Conservation (phyloP, 2,888 invertebrate species). For the Macrophya annulata region DNA sequence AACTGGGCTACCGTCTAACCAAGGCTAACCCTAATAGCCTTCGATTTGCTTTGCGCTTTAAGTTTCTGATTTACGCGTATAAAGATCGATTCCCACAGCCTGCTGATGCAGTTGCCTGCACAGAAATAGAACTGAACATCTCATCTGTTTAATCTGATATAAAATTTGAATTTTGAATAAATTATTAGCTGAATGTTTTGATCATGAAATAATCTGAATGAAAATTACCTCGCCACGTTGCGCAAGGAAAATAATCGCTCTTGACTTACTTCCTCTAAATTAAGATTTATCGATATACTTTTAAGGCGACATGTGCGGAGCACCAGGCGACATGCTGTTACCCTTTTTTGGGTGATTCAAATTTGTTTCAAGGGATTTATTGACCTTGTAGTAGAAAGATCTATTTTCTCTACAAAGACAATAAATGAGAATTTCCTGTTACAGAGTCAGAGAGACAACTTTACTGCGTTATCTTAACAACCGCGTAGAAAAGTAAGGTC, state of each 20-base stretch:
- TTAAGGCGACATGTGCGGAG: background rate
- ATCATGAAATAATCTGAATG: background rate
- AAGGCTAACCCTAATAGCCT: conserved; percentile 54
- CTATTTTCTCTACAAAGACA: conserved; percentile 28
- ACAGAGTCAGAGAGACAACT: background rate
- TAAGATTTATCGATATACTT: conserved; percentile 6
- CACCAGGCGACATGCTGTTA: conserved; percentile 23
- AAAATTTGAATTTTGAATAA: background rate
- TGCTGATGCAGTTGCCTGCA: background rate
- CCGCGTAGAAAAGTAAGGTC: background rate
- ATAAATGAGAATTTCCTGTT: conserved; percentile 16
- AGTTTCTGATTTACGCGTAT: conserved; percentile 25
- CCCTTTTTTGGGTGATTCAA: conserved; percentile 5
- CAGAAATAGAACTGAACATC: background rate
- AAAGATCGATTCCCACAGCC: conserved; percentile 32
- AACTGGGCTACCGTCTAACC: conserved; percentile 69
- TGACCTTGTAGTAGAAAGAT: conserved; percentile 25
- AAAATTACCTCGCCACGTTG: background rate
- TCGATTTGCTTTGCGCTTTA: conserved; percentile 46
- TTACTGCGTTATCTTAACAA: conserved; percentile 3
- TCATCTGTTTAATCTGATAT: background rate
- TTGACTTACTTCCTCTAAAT: background rate
- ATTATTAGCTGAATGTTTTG: background rate
- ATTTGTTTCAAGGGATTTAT: conserved; percentile 6
- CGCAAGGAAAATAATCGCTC: background rate